Conservation (phyloP, 2,797 vertebrate species). For the Gadopsis bispinosus region DNA sequence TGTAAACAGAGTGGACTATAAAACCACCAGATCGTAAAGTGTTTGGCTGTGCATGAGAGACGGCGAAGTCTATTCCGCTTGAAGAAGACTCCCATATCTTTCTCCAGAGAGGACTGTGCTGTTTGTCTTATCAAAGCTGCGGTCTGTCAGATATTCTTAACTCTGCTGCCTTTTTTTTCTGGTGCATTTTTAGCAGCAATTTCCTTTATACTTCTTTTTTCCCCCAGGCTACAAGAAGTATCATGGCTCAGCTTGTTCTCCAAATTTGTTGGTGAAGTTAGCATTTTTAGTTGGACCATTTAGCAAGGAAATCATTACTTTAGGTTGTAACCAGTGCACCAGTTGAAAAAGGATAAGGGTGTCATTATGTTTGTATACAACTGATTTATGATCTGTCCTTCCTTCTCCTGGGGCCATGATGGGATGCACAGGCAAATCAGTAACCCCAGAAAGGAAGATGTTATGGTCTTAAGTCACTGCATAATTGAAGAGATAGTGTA, state of each 20-base stretch:
- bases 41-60: conserved; percentile 50
- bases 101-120: conserved; percentile 39
- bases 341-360: conserved; percentile 57
- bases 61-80: conserved; percentile 48
- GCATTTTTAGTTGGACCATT: background rate
- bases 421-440: background rate
- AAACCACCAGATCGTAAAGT: conserved; percentile 58
- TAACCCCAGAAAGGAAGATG: background rate
- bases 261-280: conserved; percentile 14
- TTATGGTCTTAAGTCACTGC: background rate
- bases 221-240: conserved; percentile 38
- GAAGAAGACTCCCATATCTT: conserved; percentile 47
- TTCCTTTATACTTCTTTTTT: conserved; percentile 44
- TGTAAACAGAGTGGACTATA: conserved; percentile 54
- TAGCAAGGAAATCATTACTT: background rate
- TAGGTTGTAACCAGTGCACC: background rate
- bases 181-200: conserved; percentile 61
- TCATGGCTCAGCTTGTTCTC: conserved; percentile 8
- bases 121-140: conserved; percentile 65
- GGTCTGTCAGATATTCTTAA: conserved; percentile 65
- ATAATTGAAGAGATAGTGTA: background rate
- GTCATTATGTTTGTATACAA: conserved; percentile 11
- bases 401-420: background rate
- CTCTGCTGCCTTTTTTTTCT: conserved; percentile 29
- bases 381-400: background rate